phyloP scores from a whole-genome alignment of 2,888 invertebrate species.

The Sylvicola cinctus region DNA sequence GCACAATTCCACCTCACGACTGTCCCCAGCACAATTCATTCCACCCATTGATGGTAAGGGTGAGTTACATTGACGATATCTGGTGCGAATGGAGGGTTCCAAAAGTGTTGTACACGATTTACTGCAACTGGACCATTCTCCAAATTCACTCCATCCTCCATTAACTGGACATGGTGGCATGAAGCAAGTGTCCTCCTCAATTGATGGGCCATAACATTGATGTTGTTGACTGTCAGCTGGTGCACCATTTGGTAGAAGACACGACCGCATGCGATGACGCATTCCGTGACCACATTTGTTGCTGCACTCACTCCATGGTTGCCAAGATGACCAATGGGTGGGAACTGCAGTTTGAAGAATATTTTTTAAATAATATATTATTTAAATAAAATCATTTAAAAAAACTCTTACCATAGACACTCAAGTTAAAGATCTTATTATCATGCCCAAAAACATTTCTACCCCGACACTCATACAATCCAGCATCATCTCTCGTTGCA shows the following conservation, averaged over 20 bases:
- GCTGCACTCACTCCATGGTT: constrained; percentile 19
- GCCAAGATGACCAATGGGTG: constrained; percentile 22
- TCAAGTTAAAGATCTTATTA: constrained; percentile 21
- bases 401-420: constrained; percentile 6
- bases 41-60: constrained; percentile 24
- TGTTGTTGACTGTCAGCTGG: neutral
- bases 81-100: constrained; percentile 16
- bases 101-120: constrained; percentile 18
- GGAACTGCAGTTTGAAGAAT: constrained; percentile 10
- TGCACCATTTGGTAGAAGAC: constrained; percentile 9
- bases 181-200: constrained; percentile 1
- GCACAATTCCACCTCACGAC: constrained; percentile 22
- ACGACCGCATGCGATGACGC: constrained; percentile 14
- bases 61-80: constrained; percentile 22
- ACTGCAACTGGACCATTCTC: constrained; percentile 25
- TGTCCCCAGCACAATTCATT: constrained; percentile 19
- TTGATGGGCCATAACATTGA: neutral
- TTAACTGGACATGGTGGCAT: constrained; percentile 7
- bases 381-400: no score
- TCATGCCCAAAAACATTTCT: constrained; percentile 30
- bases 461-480: constrained; percentile 36
- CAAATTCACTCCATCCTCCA: constrained; percentile 25
- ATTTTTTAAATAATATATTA: no score
- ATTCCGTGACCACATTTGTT: constrained; percentile 19
- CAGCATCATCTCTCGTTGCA: constrained; percentile 26